These are phyloP conservation scores for Madoqua kirkii DNA, from an alignment of 2,113 vertebrate species.

Conservation along the genomic window DNA sequence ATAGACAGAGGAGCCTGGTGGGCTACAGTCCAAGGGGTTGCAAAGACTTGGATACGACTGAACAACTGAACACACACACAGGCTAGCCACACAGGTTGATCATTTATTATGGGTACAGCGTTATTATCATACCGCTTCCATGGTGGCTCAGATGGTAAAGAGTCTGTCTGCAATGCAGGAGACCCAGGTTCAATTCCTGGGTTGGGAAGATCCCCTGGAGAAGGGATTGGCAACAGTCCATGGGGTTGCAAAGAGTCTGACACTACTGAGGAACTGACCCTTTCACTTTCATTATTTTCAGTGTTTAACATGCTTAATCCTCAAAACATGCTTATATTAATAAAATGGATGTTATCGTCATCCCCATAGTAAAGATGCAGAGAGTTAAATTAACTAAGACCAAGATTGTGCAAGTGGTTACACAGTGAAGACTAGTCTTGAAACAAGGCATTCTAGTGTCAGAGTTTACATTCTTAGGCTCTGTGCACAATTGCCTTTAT, in stretches of 20 bases:
- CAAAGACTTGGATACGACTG: background rate
- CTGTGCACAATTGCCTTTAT: background rate
- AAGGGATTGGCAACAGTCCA: background rate
- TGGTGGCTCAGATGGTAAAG: background rate
- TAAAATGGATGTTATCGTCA: background rate
- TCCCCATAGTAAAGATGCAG: background rate
- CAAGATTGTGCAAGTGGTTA: background rate
- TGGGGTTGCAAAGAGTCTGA: background rate
- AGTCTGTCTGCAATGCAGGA: background rate
- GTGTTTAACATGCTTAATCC: background rate
- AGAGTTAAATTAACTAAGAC: background rate
- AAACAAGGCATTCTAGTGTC: background rate
- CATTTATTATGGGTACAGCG: accelerated
- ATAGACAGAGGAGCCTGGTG: background rate
- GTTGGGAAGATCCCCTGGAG: background rate
- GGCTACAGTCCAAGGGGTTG: background rate
- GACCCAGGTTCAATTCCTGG: background rate
- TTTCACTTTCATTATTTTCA: background rate
- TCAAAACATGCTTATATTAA: background rate
- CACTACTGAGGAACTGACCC: background rate
- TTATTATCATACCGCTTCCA: background rate
- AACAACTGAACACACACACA: background rate
- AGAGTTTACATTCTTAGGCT: background rate
- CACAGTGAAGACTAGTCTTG: background rate
- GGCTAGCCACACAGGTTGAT: background rate